Evolutionary conservation across 2,888 invertebrate species (phyloP), one percentile per base, ranked within the genome.

Genomic region (Yponomeuta cagnagella): DNA sequence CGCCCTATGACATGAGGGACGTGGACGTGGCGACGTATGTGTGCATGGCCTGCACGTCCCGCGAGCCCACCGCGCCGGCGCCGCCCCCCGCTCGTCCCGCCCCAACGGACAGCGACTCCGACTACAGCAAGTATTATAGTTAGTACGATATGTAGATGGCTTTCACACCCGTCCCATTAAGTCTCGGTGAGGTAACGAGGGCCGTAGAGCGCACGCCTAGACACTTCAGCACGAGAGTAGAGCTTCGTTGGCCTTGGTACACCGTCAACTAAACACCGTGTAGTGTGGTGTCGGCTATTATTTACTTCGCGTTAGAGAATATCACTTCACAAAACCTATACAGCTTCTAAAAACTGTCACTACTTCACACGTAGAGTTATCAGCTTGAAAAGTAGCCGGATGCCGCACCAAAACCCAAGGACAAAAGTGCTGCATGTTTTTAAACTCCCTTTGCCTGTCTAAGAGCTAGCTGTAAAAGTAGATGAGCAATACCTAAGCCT

Each of bases 41-140:
- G 73, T 84, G 76, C 64, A 71, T 72, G 23, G 72, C 77, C 15
- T 73, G 75, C 72, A 71, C 76, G 33, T 43, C 75, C 69, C 72
- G 75, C 69, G 73, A 77, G 71, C 72, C 72, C 76, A 73, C 69
- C 70, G 48, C 72, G 72, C 74, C 68, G 67, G 72, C 31, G 6
- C 70, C 58, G 71, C 73, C n/a, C 72, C 74, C 76, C 48, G 68
- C 70, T 43, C 70, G 69, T 68, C 71, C 10, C 23, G 48, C 76
- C 68, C 71, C 76, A 74, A 79, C 87, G 69, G 89, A 89, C 80
- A 85, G 84, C 82, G 90, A 90, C 80, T 89, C 90, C 85, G 91
- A 91, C 89, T 91, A 90, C 90, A 91, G 91, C 90, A 91, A 91
- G 90, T 91, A 91, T 91, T 91, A 91, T 88, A 90, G 91, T 91